Evolutionary conservation across 2,888 invertebrate species (phyloP).

Genomic region (Amphiduros pacificus): DNA sequence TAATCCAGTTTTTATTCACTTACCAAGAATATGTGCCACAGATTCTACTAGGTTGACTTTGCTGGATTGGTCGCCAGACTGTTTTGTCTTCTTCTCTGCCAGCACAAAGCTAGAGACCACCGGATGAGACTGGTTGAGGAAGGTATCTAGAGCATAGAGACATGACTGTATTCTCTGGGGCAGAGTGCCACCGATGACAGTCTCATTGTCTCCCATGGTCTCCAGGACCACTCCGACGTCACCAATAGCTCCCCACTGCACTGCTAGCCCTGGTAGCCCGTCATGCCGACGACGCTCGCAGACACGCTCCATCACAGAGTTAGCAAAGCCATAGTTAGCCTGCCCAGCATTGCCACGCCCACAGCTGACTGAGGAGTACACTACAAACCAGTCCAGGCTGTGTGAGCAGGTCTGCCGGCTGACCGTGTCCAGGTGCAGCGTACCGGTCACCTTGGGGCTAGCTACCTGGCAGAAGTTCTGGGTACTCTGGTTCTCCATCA

Average conservation of each 20-base stretch:
- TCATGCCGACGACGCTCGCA: constrained; percentile 81
- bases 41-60: constrained; percentile 72
- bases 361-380: constrained; percentile 94
- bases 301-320: constrained; percentile 95
- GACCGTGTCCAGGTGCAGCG: constrained; percentile 77
- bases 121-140: constrained; percentile 78
- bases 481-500: constrained; percentile 82
- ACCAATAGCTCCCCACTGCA: constrained; percentile 99
- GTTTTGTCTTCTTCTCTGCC: constrained; percentile 77
- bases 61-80: constrained; percentile 59
- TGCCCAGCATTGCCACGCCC: constrained; percentile 97
- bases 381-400: constrained; percentile 83
- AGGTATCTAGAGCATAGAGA: constrained; percentile 81
- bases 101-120: constrained; percentile 71
- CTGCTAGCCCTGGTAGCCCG: constrained; percentile 80
- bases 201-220: constrained; percentile 83
- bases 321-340: constrained; percentile 94
- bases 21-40: constrained; percentile 84
- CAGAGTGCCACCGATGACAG: constrained; percentile 90
- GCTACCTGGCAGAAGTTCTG: constrained; percentile 78
- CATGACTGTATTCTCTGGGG: constrained; percentile 96
- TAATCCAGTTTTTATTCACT: no score
- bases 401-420: constrained; percentile 78
- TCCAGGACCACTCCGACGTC: constrained; percentile 93
- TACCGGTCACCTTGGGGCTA: constrained; percentile 83